These are phyloP conservation scores for Gila robusta DNA, from an alignment of 2,797 vertebrate species.

Conservation along the genomic window DNA sequence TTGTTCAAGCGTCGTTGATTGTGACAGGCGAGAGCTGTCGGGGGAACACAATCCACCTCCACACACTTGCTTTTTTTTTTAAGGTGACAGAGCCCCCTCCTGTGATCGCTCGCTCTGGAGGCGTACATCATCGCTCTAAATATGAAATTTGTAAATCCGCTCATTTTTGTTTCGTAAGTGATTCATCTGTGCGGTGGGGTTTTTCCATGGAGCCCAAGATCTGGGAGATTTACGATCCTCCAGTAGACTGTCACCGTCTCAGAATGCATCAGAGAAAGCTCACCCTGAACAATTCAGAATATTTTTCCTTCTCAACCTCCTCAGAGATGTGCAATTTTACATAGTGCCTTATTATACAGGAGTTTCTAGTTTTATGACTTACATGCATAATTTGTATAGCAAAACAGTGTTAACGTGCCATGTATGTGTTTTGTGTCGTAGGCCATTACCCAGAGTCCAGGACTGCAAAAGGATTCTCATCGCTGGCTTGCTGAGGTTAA, in stretches of 20 bases:
- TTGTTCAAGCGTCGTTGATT: constrained; percentile 52
- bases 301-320: not conserved
- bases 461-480: constrained; percentile 86
- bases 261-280: not conserved
- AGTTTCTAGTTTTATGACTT: not conserved
- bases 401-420: not conserved
- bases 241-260: not conserved
- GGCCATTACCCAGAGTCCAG: constrained; percentile 85
- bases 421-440: constrained; percentile 62
- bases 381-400: not conserved
- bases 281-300: not conserved
- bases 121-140: not conserved
- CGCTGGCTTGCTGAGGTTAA: constrained; percentile 94
- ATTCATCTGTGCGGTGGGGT: not conserved
- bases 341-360: not conserved
- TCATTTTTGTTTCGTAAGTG: not conserved
- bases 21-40: constrained; percentile 66
- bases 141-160: constrained; percentile 15
- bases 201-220: not conserved
- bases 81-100: constrained; percentile 24
- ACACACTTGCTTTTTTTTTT: constrained; percentile 4
- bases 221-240: not conserved
- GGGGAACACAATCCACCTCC: constrained; percentile 43
- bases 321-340: not conserved
- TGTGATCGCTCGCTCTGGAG: not conserved